Evolutionary conservation across 2,113 vertebrate genomes (phyloP), one percentile per base, ranked within the genome.

Genomic region (Oryzias javanicus): DNA sequence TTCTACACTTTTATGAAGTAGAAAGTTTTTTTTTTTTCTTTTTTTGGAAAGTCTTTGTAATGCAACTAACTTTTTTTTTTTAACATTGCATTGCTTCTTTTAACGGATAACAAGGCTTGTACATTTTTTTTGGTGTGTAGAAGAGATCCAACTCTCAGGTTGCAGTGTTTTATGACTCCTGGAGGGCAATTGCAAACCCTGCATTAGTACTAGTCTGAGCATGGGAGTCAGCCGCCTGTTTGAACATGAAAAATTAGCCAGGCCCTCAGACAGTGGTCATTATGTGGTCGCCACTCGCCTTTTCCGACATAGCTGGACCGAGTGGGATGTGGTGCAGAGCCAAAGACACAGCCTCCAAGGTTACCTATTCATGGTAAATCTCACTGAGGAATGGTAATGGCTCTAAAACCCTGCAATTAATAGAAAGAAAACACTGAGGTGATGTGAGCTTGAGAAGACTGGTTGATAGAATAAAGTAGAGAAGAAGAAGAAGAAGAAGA

Each of bases 241-340:
- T 82, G 72, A 85, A 85, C 87, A 81, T 90, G 86, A 78, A 89
- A 83, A 90, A 91, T 91, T 91, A 88, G 84, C 76, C 48, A 66
- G 60, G 81, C 76, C 64, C 88, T 88, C 86, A 92, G 89, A 89
- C 88, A 91, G 70, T 80, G 82, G 76, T 86, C 61, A 45, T 89
- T 84, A 88, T 85, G 89, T 74, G 87, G 90, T 88, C 75, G 41
- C 76, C 70, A 75, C 76, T 76, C 63, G 69, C 83, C 79, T 92
- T 86, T 72, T 81, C 78, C 87, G 84, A 82, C 72, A 80, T 70
- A 66, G 87, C 67, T 61, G 74, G 58, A 85, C 87, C 77, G 86
- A 90, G 87, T 82, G 75, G 78, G 78, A 84, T 76, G 67, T 64
- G 52, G 44, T 60, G 51, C 84, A 29, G 66, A 63, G 78, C 86